A percentile compares a stretch with the other conserved stretches of the same genome.
phyloP scores from a whole-genome alignment of 2,797 vertebrate species.

The Platyrinchus mystaceus region DNA sequence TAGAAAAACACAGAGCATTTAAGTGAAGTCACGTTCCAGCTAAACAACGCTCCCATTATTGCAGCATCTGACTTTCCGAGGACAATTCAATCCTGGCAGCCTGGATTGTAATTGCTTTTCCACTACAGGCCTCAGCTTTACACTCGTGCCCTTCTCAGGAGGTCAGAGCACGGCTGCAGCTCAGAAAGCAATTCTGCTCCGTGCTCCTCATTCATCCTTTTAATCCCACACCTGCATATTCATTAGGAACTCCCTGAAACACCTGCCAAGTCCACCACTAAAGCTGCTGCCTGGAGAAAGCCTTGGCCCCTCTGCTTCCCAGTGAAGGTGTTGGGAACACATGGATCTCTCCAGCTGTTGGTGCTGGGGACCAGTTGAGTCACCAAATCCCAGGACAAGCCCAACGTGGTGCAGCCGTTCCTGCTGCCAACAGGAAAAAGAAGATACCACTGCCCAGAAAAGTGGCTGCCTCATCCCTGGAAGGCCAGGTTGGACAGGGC shows the following conservation, averaged over 20 bases:
- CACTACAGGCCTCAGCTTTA: not conserved
- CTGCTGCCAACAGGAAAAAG: not conserved
- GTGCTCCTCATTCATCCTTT: conserved; percentile 21
- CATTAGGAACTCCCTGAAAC: not conserved
- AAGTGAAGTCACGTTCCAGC: not conserved
- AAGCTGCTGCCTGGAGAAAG: not conserved
- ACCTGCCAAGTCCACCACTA: not conserved
- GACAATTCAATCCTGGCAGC: conserved; percentile 30
- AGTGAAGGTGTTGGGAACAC: not conserved
- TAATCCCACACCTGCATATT: conserved; percentile 55
- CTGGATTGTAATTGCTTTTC: conserved; percentile 35
- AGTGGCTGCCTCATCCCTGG: not conserved
- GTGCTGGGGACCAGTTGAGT: not conserved
- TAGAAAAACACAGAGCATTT: not conserved
- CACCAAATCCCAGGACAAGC: not conserved
- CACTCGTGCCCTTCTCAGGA: not conserved
- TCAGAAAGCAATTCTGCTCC: conserved; percentile 4
- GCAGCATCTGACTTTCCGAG: conserved; percentile 38
- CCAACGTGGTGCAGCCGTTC: accelerated
- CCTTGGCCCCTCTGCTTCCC: not conserved
- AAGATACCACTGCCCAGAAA: not conserved
- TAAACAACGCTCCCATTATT: conserved; percentile 13
- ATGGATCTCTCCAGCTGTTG: not conserved
- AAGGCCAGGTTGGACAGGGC: accelerated
- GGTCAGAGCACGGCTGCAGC: conserved; percentile 5